Percentiles rank a stretch among this genome's conserved stretches.
These are phyloP conservation scores for Pogonomyrmex californicus DNA, from an alignment of 1,140 invertebrate species.

Conservation along the genomic window DNA sequence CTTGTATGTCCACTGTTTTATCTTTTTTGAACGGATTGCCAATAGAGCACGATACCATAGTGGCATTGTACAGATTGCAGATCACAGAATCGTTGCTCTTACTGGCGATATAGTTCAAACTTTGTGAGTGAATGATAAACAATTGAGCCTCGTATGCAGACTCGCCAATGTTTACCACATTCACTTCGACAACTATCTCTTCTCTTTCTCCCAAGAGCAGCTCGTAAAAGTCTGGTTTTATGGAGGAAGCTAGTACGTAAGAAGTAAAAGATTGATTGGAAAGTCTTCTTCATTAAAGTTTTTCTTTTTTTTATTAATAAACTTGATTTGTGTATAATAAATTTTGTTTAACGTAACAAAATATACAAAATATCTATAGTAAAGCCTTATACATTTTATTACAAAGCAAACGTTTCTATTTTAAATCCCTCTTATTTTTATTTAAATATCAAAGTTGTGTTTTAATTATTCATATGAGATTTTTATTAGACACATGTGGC, in stretches of 20 bases:
- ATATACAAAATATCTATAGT: no score
- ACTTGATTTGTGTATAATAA: background rate
- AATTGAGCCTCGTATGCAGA: conserved; percentile 96
- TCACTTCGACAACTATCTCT: conserved; percentile 92
- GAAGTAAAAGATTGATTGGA: conserved; percentile 34
- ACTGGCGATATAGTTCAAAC: conserved; percentile 93
- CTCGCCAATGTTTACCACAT: conserved; percentile 93
- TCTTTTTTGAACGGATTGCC: conserved; percentile 95
- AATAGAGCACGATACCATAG: conserved; percentile 92
- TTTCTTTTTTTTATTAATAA: conserved; percentile 16
- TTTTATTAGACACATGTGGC: background rate
- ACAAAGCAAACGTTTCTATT: no score
- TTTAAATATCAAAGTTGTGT: background rate
- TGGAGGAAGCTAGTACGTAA: conserved; percentile 72
- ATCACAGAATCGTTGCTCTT: conserved; percentile 88
- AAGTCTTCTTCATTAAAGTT: background rate
- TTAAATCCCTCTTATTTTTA: no score
- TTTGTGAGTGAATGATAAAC: conserved; percentile 92
- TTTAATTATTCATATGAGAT: background rate
- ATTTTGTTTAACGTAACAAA: no score
- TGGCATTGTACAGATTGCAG: conserved; percentile 92
- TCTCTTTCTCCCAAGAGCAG: conserved; percentile 91
- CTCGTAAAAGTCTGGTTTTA: conserved; percentile 83
- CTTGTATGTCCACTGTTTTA: conserved; percentile 88
- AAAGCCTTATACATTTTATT: no score